Base-by-base conservation (phyloP, 2,113 vertebrate genomes). In the Larimichthys polyactis region DNA sequence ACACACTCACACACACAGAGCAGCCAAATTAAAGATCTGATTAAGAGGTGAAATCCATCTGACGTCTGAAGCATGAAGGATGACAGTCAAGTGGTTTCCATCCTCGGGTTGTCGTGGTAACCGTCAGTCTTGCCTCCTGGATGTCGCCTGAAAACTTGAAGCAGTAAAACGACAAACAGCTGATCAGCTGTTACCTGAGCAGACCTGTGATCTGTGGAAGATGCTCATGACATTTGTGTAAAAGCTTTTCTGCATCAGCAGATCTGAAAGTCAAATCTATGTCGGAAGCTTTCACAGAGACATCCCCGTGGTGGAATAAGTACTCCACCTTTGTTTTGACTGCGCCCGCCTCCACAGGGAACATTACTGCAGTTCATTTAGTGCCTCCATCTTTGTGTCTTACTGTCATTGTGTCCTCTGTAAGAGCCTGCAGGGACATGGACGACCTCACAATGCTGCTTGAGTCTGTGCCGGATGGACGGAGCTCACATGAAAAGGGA, bases 171-270 rank as follows among this genome's bases (percentile, higher is more conserved):
- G 75, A 6, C 69, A 65, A 58, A 79, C 52, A 40, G 52, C 65
- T 62, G 71, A 84, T 82, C 36, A 24, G 63, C 17, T 0, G 70
- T 86, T 32, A 67, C 73, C 68, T 57, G 69, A 2, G 74, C 71
- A 74, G 63, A 82, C 76, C 79, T 83, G 79, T 80, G 74, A 88
- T 90, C 78, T 67, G 22, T 83, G 70, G 86, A 81, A 75, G 66
- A 79, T 3, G 54, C 19, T 40, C 55, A 84, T 78, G 51, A 80
- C 58, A 15, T 84, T 81, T 68, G 78, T 72, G 65, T 78, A 72
- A 90, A 89, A 90, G 85, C 83, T 76, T 93, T 91, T 90, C 79
- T 76, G 79, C 92, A 85, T 87, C 85, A 90, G 71, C 24, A 75
- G 69, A 81, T 79, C 19, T 2, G 27, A 65, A 87, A 78, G 43